Base-by-base conservation (phyloP, 2,888 invertebrate species). In the Campaea margaritaria region DNA sequence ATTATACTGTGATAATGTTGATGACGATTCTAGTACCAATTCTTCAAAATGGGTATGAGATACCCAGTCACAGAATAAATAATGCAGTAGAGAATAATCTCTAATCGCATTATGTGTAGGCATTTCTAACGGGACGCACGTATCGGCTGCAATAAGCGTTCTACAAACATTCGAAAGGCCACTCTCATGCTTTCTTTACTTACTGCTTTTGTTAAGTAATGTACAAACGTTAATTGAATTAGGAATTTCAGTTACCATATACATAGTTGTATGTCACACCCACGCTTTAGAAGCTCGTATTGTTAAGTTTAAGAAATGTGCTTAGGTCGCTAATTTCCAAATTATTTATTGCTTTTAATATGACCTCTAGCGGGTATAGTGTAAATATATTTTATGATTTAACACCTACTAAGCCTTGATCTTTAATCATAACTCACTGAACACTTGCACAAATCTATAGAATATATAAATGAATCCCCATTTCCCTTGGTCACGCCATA, bases 121-220 rank as follows among this genome's bases (percentile, higher is more conserved):
- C 74, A 79, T 70, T 75, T 67, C 76, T 85, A 89, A 89, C 88
- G 89, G 90, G 77, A 84, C 74, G 73, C 70, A 78, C 21, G 41
- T 46, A 55, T 85, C 78, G 79, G 86, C 82, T 84, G 84, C 80
- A 83, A 80, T 81, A 78, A 72, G 81, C 73, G 75, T 78, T 78
- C 74, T 68, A 68, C 69, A 80, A 78, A 68, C 68, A 69, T 73
- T 68, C 60, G 51, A 62, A 60, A 62, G 68, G 66, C 46, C 31
- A 39, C 73, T 75, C 73, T 73, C 72, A 72, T 68, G 69, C 68
- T 70, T 74, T 80, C 72, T 81, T 79, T 73, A 71, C 74, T 73
- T 75, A 79, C 78, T 79, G 69, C 71, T 76, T 80, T 75, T 68
- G 68, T 72, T 70, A 67, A 68, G 69, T 72, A 68, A 70, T 77